These are phyloP conservation scores for Astur gentilis DNA, from an alignment of 2,113 vertebrate species.

Conservation along the genomic window DNA sequence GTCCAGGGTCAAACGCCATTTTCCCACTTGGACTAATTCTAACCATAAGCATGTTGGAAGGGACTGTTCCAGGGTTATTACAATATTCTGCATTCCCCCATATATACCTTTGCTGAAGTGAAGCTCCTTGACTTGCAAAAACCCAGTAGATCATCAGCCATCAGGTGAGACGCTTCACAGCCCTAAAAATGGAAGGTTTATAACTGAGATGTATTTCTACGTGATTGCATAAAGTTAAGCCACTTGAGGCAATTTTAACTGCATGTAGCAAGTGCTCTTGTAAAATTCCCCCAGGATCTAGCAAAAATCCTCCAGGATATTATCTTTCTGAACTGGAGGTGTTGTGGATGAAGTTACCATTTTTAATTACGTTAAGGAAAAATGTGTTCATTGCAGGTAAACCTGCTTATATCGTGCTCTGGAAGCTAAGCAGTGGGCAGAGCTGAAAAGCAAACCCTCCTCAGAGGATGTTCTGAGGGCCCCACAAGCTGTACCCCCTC, in stretches of 20 bases:
- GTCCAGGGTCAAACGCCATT: not conserved
- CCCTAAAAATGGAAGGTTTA: not conserved
- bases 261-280: not conserved
- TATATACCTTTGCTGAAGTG: not conserved
- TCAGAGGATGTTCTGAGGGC: not conserved
- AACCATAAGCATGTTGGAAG: not conserved
- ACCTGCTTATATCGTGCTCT: not conserved
- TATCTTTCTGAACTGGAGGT: not conserved
- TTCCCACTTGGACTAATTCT: not conserved
- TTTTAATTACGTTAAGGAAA: not conserved
- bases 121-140: not conserved
- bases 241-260: not conserved
- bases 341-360: not conserved
- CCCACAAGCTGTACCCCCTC: not conserved
- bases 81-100: not conserved
- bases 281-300: not conserved
- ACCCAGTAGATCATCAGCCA: not conserved
- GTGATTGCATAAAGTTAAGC: not conserved
- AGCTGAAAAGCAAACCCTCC: not conserved
- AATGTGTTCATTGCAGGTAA: not conserved
- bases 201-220: not conserved
- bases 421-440: not conserved
- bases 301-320: not conserved
- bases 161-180: not conserved
- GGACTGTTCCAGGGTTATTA: not conserved